Conservation (phyloP, 2,113 vertebrate genomes). For the Aleadryas rufinucha region DNA sequence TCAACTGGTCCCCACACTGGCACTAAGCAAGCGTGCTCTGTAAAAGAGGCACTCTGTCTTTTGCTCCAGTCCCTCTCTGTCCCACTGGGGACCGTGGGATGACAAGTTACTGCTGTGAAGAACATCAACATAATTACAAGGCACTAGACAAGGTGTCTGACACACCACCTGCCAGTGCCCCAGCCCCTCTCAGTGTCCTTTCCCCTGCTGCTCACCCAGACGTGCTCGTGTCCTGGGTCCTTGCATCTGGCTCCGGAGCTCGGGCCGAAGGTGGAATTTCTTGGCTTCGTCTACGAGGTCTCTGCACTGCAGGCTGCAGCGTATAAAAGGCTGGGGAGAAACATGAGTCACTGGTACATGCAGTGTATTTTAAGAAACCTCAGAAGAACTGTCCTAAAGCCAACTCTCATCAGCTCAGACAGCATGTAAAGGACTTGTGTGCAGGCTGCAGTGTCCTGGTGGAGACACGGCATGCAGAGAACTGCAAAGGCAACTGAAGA, state of each 20-base stretch:
- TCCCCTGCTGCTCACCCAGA: conserved; percentile 77
- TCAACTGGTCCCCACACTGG: not conserved
- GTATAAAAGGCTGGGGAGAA: conserved; percentile 86
- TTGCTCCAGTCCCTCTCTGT: not conserved
- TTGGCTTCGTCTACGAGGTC: conserved; percentile 98
- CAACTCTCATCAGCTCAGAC: not conserved
- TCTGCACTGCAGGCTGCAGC: conserved; percentile 93
- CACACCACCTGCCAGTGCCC: not conserved
- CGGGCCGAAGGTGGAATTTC: conserved; percentile 96
- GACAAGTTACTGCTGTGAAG: not conserved
- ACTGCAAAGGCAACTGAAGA: not conserved
- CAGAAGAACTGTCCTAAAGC: not conserved
- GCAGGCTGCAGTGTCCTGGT: not conserved
- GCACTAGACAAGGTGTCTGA: not conserved
- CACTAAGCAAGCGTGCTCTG: not conserved
- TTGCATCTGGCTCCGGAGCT: conserved; percentile 97
- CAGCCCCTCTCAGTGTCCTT: not conserved
- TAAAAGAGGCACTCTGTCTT: not conserved
- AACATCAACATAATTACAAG: not conserved
- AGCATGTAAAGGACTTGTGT: not conserved
- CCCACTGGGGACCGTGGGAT: not conserved
- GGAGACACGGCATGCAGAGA: not conserved
- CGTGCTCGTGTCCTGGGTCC: conserved; percentile 93
- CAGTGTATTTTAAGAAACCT: not conserved
- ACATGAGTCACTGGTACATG: not conserved